Base-by-base conservation (phyloP, 2,888 invertebrate genomes). In the Aricia artaxerxes region DNA sequence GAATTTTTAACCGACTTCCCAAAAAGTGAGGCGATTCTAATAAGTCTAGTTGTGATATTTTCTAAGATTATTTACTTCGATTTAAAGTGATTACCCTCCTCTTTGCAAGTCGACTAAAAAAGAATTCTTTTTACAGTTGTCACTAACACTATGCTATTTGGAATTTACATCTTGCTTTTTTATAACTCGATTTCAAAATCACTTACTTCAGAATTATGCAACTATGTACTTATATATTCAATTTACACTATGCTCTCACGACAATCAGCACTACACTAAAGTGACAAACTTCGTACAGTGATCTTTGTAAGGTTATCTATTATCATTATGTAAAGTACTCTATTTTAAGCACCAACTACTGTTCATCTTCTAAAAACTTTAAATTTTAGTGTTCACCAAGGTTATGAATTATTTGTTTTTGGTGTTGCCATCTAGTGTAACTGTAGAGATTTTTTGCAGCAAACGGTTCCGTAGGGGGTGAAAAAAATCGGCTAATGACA, bases 241-340 rank as follows among this genome's bases (percentile, higher is more conserved):
- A 80, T 79, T 80, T 76, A 80, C 79, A 64, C 60, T 53, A 79
- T 24, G 24, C 60, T 78, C 44, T 53, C 13, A 9, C 44, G 72
- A 53, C 78, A 72, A 69, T 16, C 35, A 53, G 69, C 69, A 72
- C 69, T 44, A 53, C 49, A 69, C 72, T 78, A n/a, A 78, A 35
- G 57, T 57, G 16, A 40, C 44, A 44, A 79, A 40, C 31, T 44
- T 31, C 49, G 6, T 24, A 31, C 61, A 73, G 53, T 79, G 69
- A 78, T 77, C 44, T 53, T 75, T 44, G 11, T 73, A 35, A 79
- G 80, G 80, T 80, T 81, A 81, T 80, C 81, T 80, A 49, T 81
- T 81, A 81, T 81, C 81, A 80, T 69, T 80, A 69, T 13, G 57
- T 60, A 72, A 78, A 77, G 44, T 78, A 80, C 78, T 9, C 61